Conservation (phyloP, 2,113 vertebrate genomes). For the Tapirus terrestris region DNA sequence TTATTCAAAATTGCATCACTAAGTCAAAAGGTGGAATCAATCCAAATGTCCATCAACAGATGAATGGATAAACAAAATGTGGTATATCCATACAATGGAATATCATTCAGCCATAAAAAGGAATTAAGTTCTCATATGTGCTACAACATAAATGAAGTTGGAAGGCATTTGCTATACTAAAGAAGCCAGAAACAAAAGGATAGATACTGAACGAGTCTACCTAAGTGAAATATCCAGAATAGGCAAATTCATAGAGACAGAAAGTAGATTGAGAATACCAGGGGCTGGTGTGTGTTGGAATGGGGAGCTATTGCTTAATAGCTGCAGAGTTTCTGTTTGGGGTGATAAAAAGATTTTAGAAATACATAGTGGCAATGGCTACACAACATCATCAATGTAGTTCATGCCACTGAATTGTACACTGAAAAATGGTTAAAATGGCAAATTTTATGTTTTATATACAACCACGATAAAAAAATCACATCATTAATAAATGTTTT, state of each 20-base stretch:
- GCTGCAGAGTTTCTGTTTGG: not conserved
- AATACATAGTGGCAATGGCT: not conserved
- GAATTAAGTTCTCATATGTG: not conserved
- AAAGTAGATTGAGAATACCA: not conserved
- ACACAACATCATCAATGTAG: not conserved
- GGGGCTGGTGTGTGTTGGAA: not conserved
- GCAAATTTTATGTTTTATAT: not conserved
- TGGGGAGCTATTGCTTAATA: not conserved
- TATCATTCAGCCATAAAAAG: not conserved
- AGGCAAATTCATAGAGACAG: not conserved
- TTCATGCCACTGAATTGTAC: not conserved
- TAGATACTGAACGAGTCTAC: not conserved
- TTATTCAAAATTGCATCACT: not conserved
- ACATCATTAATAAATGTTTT: not conserved
- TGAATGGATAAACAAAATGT: not conserved
- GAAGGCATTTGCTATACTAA: not conserved
- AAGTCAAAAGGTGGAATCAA: not conserved
- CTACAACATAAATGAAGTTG: not conserved
- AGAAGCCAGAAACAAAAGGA: not conserved
- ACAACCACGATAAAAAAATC: not conserved
- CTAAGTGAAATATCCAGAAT: not conserved
- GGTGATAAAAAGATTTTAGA: not conserved
- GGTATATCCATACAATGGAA: not conserved
- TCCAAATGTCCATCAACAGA: not conserved
- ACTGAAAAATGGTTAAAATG: not conserved